A percentile compares a stretch with the other conserved stretches of the same genome.
These are phyloP conservation scores for Epicauta chinensis DNA, from an alignment of 1,140 invertebrate species.

Conservation along the genomic window DNA sequence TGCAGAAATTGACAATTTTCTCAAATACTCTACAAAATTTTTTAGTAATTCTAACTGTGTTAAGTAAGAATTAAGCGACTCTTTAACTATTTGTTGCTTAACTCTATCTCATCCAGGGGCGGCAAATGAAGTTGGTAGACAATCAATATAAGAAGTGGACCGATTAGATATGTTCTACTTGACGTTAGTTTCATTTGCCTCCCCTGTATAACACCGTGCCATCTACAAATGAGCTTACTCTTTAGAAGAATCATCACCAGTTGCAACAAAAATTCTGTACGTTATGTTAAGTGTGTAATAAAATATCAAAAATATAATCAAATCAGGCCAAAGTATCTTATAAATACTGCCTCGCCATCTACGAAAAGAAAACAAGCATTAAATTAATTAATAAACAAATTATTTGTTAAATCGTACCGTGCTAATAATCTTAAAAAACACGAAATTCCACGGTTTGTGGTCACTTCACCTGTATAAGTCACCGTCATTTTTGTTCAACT, in stretches of 20 bases:
- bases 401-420: slow-evolving; percentile 14
- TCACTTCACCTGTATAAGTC: slow-evolving; percentile 25
- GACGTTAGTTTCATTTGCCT: no score
- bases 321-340: slow-evolving; percentile 65
- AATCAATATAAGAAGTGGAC: no score
- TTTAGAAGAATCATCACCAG: slow-evolving; percentile 45
- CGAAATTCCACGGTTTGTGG: slow-evolving; percentile 18
- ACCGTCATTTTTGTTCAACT: slow-evolving; percentile 24
- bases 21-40: slow-evolving; percentile 51
- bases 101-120: no score
- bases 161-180: no score
- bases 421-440: slow-evolving; percentile 23
- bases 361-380: slow-evolving; percentile 31
- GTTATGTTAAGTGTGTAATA: slow-evolving; percentile 55
- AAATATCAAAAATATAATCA: slow-evolving; percentile 54
- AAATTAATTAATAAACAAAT: neutral
- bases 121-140: no score
- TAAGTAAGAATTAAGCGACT: no score
- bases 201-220: no score
- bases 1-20: slow-evolving; percentile 57
- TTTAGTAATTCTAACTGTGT: slow-evolving; percentile 2
- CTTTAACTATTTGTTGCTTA: no score
- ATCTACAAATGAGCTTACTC: slow-evolving; percentile 44
- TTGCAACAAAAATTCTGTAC: slow-evolving; percentile 47
- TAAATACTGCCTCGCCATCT: slow-evolving; percentile 70